A percentile compares a stretch with the other conserved stretches of the same genome.
phyloP scores from a whole-genome alignment of 2,113 vertebrate genomes.

The Archocentrus centrarchus region DNA sequence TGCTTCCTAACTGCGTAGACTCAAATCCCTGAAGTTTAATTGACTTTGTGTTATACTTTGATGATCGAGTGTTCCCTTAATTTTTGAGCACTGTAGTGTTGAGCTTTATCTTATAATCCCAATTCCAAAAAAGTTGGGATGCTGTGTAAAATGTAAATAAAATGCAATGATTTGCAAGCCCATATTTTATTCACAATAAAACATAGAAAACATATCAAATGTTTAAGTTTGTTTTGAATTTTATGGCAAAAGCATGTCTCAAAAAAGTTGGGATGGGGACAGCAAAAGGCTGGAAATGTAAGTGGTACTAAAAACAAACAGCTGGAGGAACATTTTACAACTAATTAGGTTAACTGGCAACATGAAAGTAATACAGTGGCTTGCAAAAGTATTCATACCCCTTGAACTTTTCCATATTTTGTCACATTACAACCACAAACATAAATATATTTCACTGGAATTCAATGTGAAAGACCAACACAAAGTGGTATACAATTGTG shows the following conservation, averaged over 20 bases:
- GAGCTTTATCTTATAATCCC: neutral
- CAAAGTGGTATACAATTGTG: too few species aligned
- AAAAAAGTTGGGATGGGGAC: neutral
- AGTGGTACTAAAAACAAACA: neutral
- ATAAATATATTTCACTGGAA: too few species aligned
- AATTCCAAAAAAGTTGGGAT: neutral
- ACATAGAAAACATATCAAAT: too few species aligned
- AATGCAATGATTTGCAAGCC: neutral
- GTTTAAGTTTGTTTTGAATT: neutral
- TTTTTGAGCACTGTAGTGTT: neutral
- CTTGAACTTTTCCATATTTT: too few species aligned
- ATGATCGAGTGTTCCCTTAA: neutral
- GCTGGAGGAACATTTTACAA: neutral
- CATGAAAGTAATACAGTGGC: neutral
- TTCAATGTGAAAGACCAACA: too few species aligned
- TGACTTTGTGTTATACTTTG: too few species aligned
- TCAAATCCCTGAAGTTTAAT: too few species aligned
- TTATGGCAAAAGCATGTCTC: neutral
- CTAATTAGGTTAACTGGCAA: accelerated
- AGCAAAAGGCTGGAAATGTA: neutral
- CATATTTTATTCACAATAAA: neutral
- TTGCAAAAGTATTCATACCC: too few species aligned
- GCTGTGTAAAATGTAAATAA: neutral
- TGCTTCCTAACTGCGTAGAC: too few species aligned
- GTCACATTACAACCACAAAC: too few species aligned